Evolutionary conservation across 2,888 invertebrate genomes (phyloP).

Genomic region (Platypus cylindrus): DNA sequence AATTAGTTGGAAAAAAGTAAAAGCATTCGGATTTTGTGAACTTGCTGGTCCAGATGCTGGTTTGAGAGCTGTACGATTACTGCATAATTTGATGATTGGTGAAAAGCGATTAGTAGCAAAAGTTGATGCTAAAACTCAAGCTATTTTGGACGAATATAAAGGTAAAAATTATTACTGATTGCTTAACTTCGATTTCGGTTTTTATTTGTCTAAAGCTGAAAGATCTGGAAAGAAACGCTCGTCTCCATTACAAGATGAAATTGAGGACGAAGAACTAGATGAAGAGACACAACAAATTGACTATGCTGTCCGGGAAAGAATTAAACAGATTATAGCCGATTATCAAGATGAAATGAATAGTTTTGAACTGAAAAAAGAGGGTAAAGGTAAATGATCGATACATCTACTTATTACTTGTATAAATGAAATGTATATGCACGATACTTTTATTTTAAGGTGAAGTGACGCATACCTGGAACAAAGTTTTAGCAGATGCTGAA

Average conservation of each 20-base stretch:
- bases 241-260: constrained; percentile 46
- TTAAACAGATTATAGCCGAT: constrained; percentile 70
- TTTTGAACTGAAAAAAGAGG: constrained; percentile 52
- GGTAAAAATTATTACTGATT: constrained; percentile 35
- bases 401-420: neutral
- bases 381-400: constrained; percentile 25
- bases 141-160: constrained; percentile 86
- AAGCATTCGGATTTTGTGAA: constrained; percentile 97
- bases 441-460: too few species aligned
- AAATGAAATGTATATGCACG: too few species aligned
- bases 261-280: constrained; percentile 53
- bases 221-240: constrained; percentile 46
- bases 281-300: constrained; percentile 63
- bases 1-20: constrained; percentile 93
- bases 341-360: constrained; percentile 67
- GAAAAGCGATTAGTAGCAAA: constrained; percentile 91
- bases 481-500: constrained; percentile 69
- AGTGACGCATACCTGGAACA: constrained; percentile 50
- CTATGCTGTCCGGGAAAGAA: constrained; percentile 59
- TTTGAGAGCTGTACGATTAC: constrained; percentile 78
- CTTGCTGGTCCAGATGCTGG: constrained; percentile 93
- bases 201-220: constrained; percentile 36
- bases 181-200: constrained; percentile 2
- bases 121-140: constrained; percentile 95
- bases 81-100: constrained; percentile 86